Percentiles rank a stretch among this genome's conserved stretches.
Evolutionary conservation across 1,140 invertebrate genomes (phyloP).

Genomic region (Cecropterus lyciades): DNA sequence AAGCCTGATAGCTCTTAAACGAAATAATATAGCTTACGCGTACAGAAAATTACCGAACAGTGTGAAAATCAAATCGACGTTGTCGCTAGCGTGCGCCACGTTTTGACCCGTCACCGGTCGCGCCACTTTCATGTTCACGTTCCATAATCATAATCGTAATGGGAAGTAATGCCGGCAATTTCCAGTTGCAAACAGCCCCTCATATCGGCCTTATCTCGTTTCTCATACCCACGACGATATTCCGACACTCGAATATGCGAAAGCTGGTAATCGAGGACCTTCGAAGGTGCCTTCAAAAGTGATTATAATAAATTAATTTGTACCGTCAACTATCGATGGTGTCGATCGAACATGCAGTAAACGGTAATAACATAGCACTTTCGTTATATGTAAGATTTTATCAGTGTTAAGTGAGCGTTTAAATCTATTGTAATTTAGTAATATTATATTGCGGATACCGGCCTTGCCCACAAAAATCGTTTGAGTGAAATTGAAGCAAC

Average conservation of each 20-base stretch:
- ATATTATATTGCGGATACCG: slow-evolving; percentile 21
- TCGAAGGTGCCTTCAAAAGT: slow-evolving; percentile 43
- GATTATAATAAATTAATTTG: slow-evolving; percentile 36
- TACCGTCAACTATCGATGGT: not conserved
- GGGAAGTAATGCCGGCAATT: slow-evolving; percentile 69
- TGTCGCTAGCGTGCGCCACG: slow-evolving; percentile 49
- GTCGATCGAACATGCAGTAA: not conserved
- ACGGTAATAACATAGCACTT: not conserved
- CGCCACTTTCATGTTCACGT: slow-evolving; percentile 64
- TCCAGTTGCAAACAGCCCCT: slow-evolving; percentile 54
- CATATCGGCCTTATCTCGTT: slow-evolving; percentile 58
- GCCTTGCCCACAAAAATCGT: slow-evolving; percentile 2
- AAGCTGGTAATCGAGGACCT: slow-evolving; percentile 45
- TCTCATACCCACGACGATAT: slow-evolving; percentile 42
- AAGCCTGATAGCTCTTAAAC: too few species aligned
- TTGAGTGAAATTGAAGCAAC: slow-evolving; percentile 40
- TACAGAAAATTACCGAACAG: slow-evolving; percentile 41
- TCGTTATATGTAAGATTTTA: not conserved
- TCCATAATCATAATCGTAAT: slow-evolving; percentile 66
- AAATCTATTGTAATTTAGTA: slow-evolving; percentile 11
- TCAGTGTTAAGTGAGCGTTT: not conserved
- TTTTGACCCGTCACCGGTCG: slow-evolving; percentile 53
- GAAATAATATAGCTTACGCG: slow-evolving; percentile 21
- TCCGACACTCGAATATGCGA: slow-evolving; percentile 46
- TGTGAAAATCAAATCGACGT: slow-evolving; percentile 50